A percentile compares a stretch with the other conserved stretches of the same genome.
Conservation (phyloP, 35 echinoderm and acorn worm genomes). For the Heliocidaris tuberculata region DNA sequence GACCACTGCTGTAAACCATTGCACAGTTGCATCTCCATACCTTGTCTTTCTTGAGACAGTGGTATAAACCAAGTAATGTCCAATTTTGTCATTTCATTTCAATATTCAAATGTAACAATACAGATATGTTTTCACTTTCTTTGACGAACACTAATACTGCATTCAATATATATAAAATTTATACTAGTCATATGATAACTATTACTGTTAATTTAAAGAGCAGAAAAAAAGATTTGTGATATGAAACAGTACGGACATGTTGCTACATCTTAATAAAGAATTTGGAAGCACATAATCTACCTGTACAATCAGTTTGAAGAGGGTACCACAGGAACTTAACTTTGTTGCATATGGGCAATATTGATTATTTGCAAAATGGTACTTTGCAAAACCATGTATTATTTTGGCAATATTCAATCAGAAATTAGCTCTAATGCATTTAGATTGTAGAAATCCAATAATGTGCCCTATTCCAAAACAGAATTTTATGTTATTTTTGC, state of each 20-base stretch:
- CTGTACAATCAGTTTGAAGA: not conserved
- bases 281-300: constrained; percentile 1
- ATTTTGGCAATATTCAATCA: too few relatives aligned
- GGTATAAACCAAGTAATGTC: not conserved
- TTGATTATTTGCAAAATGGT: too few relatives aligned
- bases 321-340: not conserved
- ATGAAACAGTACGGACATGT: not conserved
- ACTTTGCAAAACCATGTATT: too few relatives aligned
- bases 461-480: too few relatives aligned
- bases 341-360: not conserved
- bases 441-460: too few relatives aligned
- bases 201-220: too few relatives aligned
- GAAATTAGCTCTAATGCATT: too few relatives aligned
- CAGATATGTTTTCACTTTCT: not conserved
- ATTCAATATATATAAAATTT: too few relatives aligned
- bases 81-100: not conserved
- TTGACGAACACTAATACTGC: not conserved
- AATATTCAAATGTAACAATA: not conserved
- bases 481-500: too few relatives aligned
- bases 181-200: too few relatives aligned
- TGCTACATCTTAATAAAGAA: not conserved
- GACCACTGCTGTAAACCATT: not conserved
- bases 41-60: not conserved
- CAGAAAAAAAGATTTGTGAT: not conserved
- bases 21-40: not conserved